Base-by-base conservation (phyloP, 35 echinoderm and acorn worm genomes). In the Diadema setosum region DNA sequence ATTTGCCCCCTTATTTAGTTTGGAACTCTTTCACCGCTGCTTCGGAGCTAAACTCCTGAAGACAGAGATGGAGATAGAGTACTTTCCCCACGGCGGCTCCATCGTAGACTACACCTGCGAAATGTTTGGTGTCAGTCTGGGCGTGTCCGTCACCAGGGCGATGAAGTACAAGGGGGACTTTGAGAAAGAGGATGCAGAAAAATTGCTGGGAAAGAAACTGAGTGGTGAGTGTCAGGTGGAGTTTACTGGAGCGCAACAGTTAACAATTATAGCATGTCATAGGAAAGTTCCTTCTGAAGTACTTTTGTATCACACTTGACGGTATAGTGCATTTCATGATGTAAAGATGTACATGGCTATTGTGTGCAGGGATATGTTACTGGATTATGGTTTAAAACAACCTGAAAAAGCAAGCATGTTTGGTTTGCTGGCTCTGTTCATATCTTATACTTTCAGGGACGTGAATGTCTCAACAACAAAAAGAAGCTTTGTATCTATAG, bases 61-160 rank as follows among this genome's bases (percentile, higher is more conserved):
- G 82, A 98, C 96, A 3, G 96, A 98, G 56, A 98, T 92, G 89
- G 96, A 98, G 40, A 86, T 98, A 0, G 55, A 35, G 9, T 98
- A 98, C 46, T 98, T 94, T 65, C 96, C 96, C 8, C 50, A 90
- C 9, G 96, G 96, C 23, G 96, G 96, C 14, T 94, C 96, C 23
- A 98, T 98, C 55, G 93, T 91, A 11, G 96, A 98, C 41, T 98
- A 94, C 83, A 92, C 92, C 20, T 98, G 96, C 39, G 63, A 73
- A 60, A 57, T 98, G 57, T 89, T 92, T 48, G 70, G 88, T 16
- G 91, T 78, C 80, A 94, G 48, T 45, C 82, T 98, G 15, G 96
- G 96, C 31, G 96, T 98, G 58, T 98, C 96, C 2, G 96, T 98
- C 27, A 98, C 96, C 43, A 83, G 96, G 50, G 96, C 96, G n/a